These are phyloP conservation scores for Oryzias dopingdopingensis DNA, from an alignment of 2,797 vertebrate species.

Conservation along the genomic window DNA sequence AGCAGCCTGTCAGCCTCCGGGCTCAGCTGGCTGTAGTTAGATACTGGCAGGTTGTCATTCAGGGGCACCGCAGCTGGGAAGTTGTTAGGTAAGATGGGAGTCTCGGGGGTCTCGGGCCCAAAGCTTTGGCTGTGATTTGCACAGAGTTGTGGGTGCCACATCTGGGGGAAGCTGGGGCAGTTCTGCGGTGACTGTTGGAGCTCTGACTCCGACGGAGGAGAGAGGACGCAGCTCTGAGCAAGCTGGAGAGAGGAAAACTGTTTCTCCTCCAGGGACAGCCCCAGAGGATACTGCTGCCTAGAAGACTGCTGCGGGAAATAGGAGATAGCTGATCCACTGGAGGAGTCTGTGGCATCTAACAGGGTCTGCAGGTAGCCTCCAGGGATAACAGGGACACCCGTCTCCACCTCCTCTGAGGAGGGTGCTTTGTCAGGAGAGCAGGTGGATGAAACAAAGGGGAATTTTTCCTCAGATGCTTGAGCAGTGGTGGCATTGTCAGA, in stretches of 20 bases:
- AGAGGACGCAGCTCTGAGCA: slow-evolving; percentile 91
- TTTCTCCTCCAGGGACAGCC: slow-evolving; percentile 86
- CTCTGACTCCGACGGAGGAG: slow-evolving; percentile 92
- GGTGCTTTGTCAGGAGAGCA: slow-evolving; percentile 90
- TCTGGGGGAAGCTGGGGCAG: slow-evolving; percentile 82
- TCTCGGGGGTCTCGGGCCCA: slow-evolving; percentile 81
- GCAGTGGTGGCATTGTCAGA: slow-evolving; percentile 83
- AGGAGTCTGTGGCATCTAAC: slow-evolving; percentile 95
- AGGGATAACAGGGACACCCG: slow-evolving; percentile 92
- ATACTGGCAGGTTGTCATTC: slow-evolving; percentile 82
- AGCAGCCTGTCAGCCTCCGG: slow-evolving; percentile 88
- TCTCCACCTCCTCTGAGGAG: slow-evolving; percentile 85
- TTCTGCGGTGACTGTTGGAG: slow-evolving; percentile 92
- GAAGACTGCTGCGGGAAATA: slow-evolving; percentile 89
- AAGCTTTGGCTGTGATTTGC: slow-evolving; percentile 78
- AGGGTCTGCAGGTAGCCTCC: slow-evolving; percentile 98
- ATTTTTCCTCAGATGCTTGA: slow-evolving; percentile 81
- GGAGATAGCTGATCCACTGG: slow-evolving; percentile 82
- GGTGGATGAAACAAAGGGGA: slow-evolving; percentile 87
- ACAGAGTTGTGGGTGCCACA: slow-evolving; percentile 85
- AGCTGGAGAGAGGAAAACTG: slow-evolving; percentile 89
- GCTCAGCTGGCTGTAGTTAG: slow-evolving; percentile 86
- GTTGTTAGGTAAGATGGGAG: slow-evolving; percentile 81
- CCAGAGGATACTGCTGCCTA: slow-evolving; percentile 83
- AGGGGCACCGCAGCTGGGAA: slow-evolving; percentile 78